Base-by-base conservation (phyloP, 2,888 invertebrate genomes). In the Epistrophella euchroma region DNA sequence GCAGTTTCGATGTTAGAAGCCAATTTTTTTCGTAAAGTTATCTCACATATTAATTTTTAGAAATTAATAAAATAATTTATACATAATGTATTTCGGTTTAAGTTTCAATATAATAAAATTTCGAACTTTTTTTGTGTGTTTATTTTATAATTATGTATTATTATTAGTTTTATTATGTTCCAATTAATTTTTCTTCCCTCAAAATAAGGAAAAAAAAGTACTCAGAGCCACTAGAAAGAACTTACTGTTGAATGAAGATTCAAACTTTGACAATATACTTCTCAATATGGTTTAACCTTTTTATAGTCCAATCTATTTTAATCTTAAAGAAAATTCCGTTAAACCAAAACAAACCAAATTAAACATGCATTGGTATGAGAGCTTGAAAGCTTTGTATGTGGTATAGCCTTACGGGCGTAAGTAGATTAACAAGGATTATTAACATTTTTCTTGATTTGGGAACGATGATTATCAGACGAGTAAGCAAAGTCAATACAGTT, bases 401-500 rank as follows among this genome's bases (percentile, higher is more conserved):
- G 5, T 4, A 19, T 45, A 11, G 15, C 19, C 13, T 37, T 87
- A 74, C 79, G 73, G 88, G 87, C 80, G 89, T 90, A 22, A 22
- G 88, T 75, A 89, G 90, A 91, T 91, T 91, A 91, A 91, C 89
- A 89, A 88, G 88, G 90, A 91, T 91, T 91, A 91, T 91, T 91
- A 91, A 90, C 88, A 15, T 89, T 87, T 87, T 90, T 90, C 90
- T 91, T 92, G 90, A 91, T 90, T 88, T 60, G 73, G 40, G 84
- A 82, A 77, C 64, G 88, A 60, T 45, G 88, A 80, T 68, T 81
- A 78, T 88, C 86, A 88, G 87, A 73, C 88, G 89, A 89, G 84
- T 88, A 89, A 89, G 86, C 89, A 90, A 89, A 90, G 88, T 91
- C 91, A 92, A 92, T 91, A 90, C 91, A 92, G 92, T 92, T 92